phyloP scores from a whole-genome alignment of 2,888 invertebrate species.

The Chrysomela aeneicollis region DNA sequence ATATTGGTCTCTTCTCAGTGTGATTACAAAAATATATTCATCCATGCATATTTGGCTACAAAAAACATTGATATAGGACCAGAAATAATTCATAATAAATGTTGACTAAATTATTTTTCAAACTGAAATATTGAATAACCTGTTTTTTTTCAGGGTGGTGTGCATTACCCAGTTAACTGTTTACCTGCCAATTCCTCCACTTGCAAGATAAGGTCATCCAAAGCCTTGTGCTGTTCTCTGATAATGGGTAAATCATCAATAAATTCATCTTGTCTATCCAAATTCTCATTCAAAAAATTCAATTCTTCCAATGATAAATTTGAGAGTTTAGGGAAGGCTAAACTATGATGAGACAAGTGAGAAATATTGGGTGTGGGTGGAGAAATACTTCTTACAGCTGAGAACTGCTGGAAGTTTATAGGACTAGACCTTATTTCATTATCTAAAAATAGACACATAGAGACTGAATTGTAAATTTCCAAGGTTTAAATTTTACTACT shows the following conservation, averaged over 20 bases:
- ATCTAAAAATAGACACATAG: conserved; percentile 44
- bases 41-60: too few relatives aligned
- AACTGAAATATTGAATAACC: too few relatives aligned
- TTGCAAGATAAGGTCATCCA: conserved; percentile 75
- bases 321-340: conserved; percentile 64
- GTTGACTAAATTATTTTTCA: too few relatives aligned
- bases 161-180: too few relatives aligned
- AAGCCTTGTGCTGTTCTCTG: conserved; percentile 71
- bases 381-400: conserved; percentile 49
- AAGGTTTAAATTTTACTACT: background rate
- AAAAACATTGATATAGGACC: background rate
- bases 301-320: conserved; percentile 70
- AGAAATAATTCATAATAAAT: too few relatives aligned
- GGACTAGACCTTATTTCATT: conserved; percentile 52
- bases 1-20: too few relatives aligned
- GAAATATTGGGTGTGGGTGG: conserved; percentile 45
- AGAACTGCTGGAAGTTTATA: conserved; percentile 45
- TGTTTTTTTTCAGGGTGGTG: too few relatives aligned
- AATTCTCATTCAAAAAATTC: conserved; percentile 72
- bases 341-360: conserved; percentile 26
- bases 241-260: conserved; percentile 74
- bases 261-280: conserved; percentile 77
- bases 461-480: too few relatives aligned
- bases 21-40: too few relatives aligned
- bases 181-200: conserved; percentile 75